phyloP scores from a whole-genome alignment of 23 tunicate species.

The Halocynthia aurantium region DNA sequence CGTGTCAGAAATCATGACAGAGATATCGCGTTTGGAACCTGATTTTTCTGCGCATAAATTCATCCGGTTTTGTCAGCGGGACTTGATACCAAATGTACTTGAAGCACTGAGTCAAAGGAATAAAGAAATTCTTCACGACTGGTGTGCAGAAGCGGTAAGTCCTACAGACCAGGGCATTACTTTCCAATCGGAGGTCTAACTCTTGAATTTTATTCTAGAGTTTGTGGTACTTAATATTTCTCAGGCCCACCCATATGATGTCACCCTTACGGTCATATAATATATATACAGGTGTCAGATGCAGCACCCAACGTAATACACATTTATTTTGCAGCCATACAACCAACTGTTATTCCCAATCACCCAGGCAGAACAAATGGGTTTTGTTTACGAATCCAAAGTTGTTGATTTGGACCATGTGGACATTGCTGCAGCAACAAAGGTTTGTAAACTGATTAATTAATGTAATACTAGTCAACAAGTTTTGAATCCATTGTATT shows the following conservation, averaged over 20 bases:
- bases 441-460: slow-evolving; percentile 9
- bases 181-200: too few relatives aligned
- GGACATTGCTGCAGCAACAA: slow-evolving; percentile 79
- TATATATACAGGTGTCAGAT: too few relatives aligned
- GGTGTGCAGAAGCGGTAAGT: slow-evolving; percentile 92
- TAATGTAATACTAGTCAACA: not conserved
- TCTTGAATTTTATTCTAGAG: too few relatives aligned
- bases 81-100: slow-evolving; percentile 72
- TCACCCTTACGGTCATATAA: too few relatives aligned
- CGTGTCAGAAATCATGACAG: slow-evolving; percentile 81
- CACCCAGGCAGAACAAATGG: slow-evolving; percentile 59
- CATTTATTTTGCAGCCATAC: slow-evolving; percentile 53
- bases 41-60: slow-evolving; percentile 67
- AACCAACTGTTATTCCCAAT: slow-evolving; percentile 72
- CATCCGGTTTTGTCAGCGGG: slow-evolving; percentile 52
- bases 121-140: slow-evolving; percentile 75
- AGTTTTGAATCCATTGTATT: not conserved
- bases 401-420: slow-evolving; percentile 76
- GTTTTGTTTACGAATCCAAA: slow-evolving; percentile 34
- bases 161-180: too few relatives aligned
- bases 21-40: slow-evolving; percentile 64
- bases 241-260: too few relatives aligned
- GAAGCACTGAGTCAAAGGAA: slow-evolving; percentile 67
- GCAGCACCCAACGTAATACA: too few relatives aligned
- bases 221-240: too few relatives aligned